phyloP scores from a whole-genome alignment of 2,113 vertebrate species.

The Phrynosoma blainvillii region DNA sequence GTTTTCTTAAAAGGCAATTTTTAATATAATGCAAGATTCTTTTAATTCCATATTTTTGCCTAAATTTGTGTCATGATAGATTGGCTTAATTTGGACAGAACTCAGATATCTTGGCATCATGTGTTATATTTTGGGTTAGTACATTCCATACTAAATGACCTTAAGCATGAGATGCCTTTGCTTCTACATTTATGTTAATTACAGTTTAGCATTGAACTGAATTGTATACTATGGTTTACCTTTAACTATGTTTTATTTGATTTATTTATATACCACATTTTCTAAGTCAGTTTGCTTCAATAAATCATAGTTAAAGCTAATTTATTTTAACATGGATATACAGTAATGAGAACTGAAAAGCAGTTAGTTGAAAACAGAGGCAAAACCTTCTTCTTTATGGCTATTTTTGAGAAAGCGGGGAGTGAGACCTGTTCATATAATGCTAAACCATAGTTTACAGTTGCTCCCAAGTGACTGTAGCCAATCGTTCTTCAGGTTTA shows the following conservation, averaged over 20 bases:
- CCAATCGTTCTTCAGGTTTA: no score
- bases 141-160: no score
- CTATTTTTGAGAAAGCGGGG: background rate
- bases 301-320: no score
- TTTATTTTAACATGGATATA: no score
- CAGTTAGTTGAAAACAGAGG: background rate
- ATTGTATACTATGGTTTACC: no score
- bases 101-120: background rate
- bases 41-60: background rate
- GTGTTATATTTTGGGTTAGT: background rate
- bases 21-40: background rate
- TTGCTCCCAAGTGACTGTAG: no score
- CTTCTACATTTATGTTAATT: background rate
- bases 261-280: no score
- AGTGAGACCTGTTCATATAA: background rate
- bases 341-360: background rate
- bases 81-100: background rate
- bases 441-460: background rate
- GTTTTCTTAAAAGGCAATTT: background rate
- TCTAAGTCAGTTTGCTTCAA: no score
- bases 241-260: no score
- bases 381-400: background rate
- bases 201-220: background rate
- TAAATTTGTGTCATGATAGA: background rate
- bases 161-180: background rate